Evolutionary conservation across 2,888 invertebrate genomes (phyloP).

Genomic region (Hirudinaria manillensis): DNA sequence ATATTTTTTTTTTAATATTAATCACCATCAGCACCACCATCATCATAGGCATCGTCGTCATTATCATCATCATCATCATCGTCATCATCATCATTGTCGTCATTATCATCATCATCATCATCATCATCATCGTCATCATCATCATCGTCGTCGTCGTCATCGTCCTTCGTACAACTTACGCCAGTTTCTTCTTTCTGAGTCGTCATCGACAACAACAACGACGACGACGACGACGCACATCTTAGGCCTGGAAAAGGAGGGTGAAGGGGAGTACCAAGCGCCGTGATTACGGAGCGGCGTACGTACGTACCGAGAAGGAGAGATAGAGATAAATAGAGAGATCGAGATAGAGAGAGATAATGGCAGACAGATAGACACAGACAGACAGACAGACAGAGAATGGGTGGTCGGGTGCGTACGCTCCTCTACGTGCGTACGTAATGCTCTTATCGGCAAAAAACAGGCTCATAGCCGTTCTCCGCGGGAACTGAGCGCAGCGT

Average conservation of each 20-base stretch:
- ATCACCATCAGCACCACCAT: background rate
- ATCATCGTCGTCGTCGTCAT: background rate
- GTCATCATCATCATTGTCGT: constrained; percentile 7
- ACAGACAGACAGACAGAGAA: too few relatives aligned
- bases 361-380: too few relatives aligned
- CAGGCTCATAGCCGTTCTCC: background rate
- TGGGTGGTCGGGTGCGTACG: background rate
- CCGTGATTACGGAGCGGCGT: too few relatives aligned
- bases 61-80: constrained; percentile 1
- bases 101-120: background rate
- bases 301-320: too few relatives aligned
- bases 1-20: background rate
- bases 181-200: background rate
- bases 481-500: background rate
- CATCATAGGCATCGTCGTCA: background rate
- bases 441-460: constrained; percentile 16
- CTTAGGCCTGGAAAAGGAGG: background rate
- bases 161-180: background rate
- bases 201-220: background rate
- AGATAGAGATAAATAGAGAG: too few relatives aligned
- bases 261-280: too few relatives aligned
- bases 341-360: too few relatives aligned
- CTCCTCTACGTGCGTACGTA: background rate
- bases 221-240: background rate
- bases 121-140: constrained; percentile 7